Percentiles rank a stretch among this genome's conserved stretches.
Evolutionary conservation across 2,888 invertebrate species (phyloP).

Genomic region (Biston betularia): DNA sequence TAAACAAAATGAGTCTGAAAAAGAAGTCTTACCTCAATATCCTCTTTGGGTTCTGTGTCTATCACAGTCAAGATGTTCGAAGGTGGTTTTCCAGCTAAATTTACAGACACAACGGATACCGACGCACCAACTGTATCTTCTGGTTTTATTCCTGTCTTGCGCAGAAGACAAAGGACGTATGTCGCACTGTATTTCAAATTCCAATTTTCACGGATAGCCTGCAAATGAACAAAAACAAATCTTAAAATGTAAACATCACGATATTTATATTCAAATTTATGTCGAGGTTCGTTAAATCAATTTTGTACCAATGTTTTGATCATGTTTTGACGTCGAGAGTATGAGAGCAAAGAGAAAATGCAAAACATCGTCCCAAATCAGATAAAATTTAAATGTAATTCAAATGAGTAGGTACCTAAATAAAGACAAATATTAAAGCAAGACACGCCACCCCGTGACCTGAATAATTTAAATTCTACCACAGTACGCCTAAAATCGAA

Average conservation of each 20-base stretch:
- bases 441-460: constrained; percentile 30
- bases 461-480: constrained; percentile 25
- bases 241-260: background rate
- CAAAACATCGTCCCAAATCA: constrained; percentile 31
- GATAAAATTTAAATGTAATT: constrained; percentile 34
- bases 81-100: constrained; percentile 60
- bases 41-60: constrained; percentile 73
- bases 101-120: constrained; percentile 66
- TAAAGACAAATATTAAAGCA: constrained; percentile 34
- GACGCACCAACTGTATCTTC: constrained; percentile 77
- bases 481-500: constrained; percentile 27
- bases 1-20: no score
- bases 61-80: constrained; percentile 73
- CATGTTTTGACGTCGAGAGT: background rate
- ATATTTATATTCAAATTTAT: background rate
- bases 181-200: constrained; percentile 96
- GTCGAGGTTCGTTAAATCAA: background rate
- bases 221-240: constrained; percentile 47
- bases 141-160: constrained; percentile 87
- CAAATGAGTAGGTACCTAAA: constrained; percentile 13
- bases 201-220: constrained; percentile 97
- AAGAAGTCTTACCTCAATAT: constrained; percentile 78
- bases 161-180: constrained; percentile 93
- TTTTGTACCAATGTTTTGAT: background rate
- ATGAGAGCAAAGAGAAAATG: background rate